A percentile compares a stretch with the other conserved stretches of the same genome.
Conservation (phyloP, 2,888 invertebrate genomes). For the Callosobruchus maculatus region DNA sequence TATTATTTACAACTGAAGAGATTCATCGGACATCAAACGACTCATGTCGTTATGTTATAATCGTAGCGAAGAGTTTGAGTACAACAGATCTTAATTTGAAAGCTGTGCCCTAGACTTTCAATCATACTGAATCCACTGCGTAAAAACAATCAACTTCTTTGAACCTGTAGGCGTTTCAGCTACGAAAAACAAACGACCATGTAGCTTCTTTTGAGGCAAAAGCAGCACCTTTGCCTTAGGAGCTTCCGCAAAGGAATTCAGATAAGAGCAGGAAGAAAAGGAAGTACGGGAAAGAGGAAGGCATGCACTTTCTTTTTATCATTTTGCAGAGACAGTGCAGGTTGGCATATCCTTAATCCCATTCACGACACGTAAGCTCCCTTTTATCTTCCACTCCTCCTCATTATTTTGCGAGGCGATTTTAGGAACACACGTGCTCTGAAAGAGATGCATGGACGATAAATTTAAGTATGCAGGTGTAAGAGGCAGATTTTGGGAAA, state of each 20-base stretch:
- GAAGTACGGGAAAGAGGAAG: background rate
- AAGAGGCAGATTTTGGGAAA: background rate
- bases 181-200: background rate
- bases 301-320: background rate
- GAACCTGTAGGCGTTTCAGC: background rate
- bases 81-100: too few relatives aligned
- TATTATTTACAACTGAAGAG: too few relatives aligned
- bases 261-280: background rate
- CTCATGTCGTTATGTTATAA: too few relatives aligned
- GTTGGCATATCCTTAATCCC: background rate
- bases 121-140: background rate
- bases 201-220: background rate
- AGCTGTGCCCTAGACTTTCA: background rate
- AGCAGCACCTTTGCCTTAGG: background rate
- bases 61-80: too few relatives aligned
- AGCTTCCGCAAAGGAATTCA: background rate
- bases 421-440: background rate
- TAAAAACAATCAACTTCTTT: background rate
- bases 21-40: too few relatives aligned
- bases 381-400: background rate
- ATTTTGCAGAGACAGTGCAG: background rate
- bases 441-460: background rate
- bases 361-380: background rate
- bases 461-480: background rate
- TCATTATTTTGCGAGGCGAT: background rate